These are phyloP conservation scores for Andricus grossulariae DNA, from an alignment of 1,140 invertebrate genomes.

Conservation along the genomic window DNA sequence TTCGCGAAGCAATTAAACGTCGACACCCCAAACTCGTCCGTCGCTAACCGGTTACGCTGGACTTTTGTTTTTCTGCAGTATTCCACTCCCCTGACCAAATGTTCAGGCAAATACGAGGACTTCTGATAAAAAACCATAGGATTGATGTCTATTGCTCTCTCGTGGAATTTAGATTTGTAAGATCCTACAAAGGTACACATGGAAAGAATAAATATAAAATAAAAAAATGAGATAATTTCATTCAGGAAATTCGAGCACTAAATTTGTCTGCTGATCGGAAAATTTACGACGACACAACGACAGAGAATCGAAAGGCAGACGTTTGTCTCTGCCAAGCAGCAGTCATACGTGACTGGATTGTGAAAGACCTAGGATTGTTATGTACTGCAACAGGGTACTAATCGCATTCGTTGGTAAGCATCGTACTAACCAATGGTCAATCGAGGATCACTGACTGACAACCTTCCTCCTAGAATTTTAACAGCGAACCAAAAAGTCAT, in stretches of 20 bases:
- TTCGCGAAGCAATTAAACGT: no score
- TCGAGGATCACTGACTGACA: constrained; percentile 2
- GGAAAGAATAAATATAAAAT: no score
- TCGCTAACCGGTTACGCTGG: no score
- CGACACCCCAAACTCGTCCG: no score
- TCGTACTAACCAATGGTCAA: not conserved
- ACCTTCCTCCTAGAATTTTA: not conserved
- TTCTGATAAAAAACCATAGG: no score
- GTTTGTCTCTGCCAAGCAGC: constrained; percentile 24
- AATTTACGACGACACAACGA: not conserved
- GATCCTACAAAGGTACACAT: no score
- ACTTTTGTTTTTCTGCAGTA: no score
- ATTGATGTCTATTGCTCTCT: no score
- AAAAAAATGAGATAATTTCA: not conserved
- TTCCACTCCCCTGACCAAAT: no score
- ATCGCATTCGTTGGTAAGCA: not conserved
- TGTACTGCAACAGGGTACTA: constrained; percentile 21
- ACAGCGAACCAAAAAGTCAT: not conserved
- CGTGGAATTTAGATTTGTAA: no score
- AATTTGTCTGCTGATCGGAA: constrained; percentile 7
- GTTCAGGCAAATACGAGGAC: no score
- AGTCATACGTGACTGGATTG: constrained; percentile 21
- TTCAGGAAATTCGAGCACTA: not conserved
- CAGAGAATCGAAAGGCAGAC: constrained; percentile 13
- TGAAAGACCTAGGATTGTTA: constrained; percentile 20